Evolutionary conservation across 2,113 vertebrate species (phyloP).

Genomic region (Peromyscus polionotus): DNA sequence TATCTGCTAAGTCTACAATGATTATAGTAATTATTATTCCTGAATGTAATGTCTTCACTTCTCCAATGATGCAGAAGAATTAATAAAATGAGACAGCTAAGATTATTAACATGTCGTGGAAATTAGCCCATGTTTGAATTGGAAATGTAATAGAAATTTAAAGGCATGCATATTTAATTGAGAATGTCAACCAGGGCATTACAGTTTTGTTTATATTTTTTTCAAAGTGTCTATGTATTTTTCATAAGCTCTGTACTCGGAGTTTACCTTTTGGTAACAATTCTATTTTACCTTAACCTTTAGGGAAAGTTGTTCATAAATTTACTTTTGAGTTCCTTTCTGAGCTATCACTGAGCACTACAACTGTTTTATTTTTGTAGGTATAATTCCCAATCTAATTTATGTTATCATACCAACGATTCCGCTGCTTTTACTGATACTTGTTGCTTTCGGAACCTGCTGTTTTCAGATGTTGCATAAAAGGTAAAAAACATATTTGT

Average conservation of each 20-base stretch:
- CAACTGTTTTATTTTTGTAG: slow-evolving; percentile 85
- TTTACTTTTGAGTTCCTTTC: not conserved
- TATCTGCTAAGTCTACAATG: slow-evolving; percentile 32
- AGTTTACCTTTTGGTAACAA: slow-evolving; percentile 19
- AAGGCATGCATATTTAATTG: not conserved
- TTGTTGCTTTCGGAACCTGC: slow-evolving; percentile 97
- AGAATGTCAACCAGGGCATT: not conserved
- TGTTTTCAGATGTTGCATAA: slow-evolving; percentile 96
- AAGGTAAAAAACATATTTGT: slow-evolving; percentile 89
- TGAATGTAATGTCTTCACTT: slow-evolving; percentile 48
- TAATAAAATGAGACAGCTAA: slow-evolving; percentile 46
- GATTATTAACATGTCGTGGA: slow-evolving; percentile 45
- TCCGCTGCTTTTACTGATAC: slow-evolving; percentile 95
- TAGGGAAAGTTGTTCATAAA: not conserved
- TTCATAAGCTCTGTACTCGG: not conserved
- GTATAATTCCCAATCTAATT: slow-evolving; percentile 94
- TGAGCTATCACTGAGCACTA: slow-evolving; percentile 10
- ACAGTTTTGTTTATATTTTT: slow-evolving; percentile 25
- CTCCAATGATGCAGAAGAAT: slow-evolving; percentile 41
- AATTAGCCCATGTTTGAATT: not conserved
- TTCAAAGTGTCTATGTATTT: not conserved
- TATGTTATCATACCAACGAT: slow-evolving; percentile 98
- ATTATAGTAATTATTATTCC: slow-evolving; percentile 13
- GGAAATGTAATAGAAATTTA: slow-evolving; percentile 46
- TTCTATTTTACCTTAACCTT: not conserved